Evolutionary conservation across 2,797 vertebrate genomes (phyloP), one percentile per base, ranked within the genome.

Genomic region (Phaenicophaeus curvirostris): DNA sequence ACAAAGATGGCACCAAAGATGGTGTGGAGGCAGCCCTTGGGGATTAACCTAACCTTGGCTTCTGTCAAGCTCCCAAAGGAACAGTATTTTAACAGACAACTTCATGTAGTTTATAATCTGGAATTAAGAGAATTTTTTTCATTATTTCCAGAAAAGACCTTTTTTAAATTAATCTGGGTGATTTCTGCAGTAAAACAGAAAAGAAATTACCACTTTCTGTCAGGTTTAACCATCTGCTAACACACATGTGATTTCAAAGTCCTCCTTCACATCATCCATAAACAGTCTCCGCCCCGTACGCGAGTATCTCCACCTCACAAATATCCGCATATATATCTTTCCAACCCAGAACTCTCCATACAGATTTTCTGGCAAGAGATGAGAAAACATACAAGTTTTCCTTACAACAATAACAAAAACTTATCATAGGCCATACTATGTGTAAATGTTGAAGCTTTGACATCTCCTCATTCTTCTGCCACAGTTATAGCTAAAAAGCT

Each of bases 221-320:
- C 93, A 87, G 87, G 72, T 95, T 76, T 61, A 73, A 55, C 95
- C 95, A 96, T 95, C 94, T 94, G 91, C 54, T 94, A 77, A 37
- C 71, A 69, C 85, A 90, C 75, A 42, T 7, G 73, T 28, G 53
- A 82, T 73, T 91, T 69, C 79, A 79, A 31, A 78, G 27, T 35
- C 87, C 77, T 84, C 69, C 80, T 91, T 90, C 87, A 0, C 86
- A 62, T 21, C 78, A 42, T 11, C 65, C 82, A 42, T 33, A 77
- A 85, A 69, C 76, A 73, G 42, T 62, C 85, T 69, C 87, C 85
- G 68, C 63, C 71, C 67, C 39, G 16, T 16, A 13, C 7, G 2
- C 4, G 78, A 85, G 20, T 61, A 35, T 50, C 89, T 50, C 31
- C 67, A 35, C 55, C 72, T 50, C 85, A 67, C 90, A 90, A 88